Percentiles rank a stretch among this genome's conserved stretches.
Evolutionary conservation across 2,113 vertebrate species (phyloP).

Genomic region (Halichoerus grypus): DNA sequence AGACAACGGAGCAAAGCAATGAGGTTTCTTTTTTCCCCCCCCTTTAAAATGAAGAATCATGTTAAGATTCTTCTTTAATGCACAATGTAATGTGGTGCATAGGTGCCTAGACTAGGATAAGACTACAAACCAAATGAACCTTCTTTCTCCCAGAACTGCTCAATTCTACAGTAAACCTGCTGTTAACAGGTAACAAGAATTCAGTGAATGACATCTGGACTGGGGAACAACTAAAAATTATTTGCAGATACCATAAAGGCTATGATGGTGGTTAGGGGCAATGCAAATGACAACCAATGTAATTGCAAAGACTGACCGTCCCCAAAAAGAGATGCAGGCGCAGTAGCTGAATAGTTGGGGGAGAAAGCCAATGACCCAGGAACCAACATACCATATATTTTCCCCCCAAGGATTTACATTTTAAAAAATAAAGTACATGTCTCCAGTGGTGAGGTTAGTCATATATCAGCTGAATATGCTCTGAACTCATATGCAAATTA

Average conservation of each 20-base stretch:
- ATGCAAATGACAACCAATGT: background rate
- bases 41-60: conserved; percentile 8
- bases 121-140: conserved; percentile 11
- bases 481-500: conserved; percentile 55
- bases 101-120: background rate
- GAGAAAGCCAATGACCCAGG: conserved; percentile 45
- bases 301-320: conserved; percentile 57
- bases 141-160: conserved; percentile 14
- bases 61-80: background rate
- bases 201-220: conserved; percentile 34
- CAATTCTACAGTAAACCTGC: conserved; percentile 4
- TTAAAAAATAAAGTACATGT: conserved; percentile 39
- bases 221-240: conserved; percentile 36
- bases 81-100: background rate
- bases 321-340: background rate
- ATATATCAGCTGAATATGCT: conserved; percentile 49
- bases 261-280: background rate
- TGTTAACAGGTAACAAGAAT: background rate
- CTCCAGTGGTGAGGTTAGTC: conserved; percentile 60
- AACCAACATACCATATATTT: background rate
- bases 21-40: background rate
- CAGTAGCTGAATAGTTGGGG: background rate
- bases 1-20: background rate
- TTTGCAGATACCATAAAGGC: conserved; percentile 62
- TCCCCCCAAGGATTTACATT: conserved; percentile 46